Evolutionary conservation across 35 echinoderm and acorn worm genomes (phyloP).

Genomic region (Chiridota heheva): DNA sequence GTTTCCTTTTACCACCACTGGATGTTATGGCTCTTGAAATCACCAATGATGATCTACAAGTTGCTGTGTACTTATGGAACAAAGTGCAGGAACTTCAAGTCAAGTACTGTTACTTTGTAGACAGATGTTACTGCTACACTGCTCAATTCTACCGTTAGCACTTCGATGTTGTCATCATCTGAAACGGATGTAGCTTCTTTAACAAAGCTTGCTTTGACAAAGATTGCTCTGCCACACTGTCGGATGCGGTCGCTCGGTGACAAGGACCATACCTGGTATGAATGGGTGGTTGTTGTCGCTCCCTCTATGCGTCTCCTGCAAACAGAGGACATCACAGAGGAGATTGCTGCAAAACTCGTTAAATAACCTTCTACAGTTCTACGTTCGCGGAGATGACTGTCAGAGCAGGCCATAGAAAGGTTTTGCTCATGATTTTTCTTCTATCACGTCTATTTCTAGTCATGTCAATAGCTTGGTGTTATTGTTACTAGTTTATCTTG

Average conservation of each 20-base stretch:
- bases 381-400: too few species aligned
- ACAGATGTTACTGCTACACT: too few species aligned
- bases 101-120: background rate
- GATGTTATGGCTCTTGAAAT: conserved; percentile 38
- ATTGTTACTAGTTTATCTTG: too few species aligned
- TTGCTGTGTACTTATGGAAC: conserved; percentile 1
- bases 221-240: too few species aligned
- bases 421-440: too few species aligned
- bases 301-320: conserved; percentile 64
- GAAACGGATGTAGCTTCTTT: too few species aligned
- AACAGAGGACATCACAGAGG: conserved; percentile 36
- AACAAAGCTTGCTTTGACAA: too few species aligned
- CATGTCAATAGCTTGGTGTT: too few species aligned
- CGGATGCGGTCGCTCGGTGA: conserved; percentile 33
- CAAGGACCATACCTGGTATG: conserved; percentile 51
- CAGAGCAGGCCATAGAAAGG: too few species aligned
- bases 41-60: conserved; percentile 42
- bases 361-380: conserved; percentile 5
- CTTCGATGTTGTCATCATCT: too few species aligned
- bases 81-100: background rate
- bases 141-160: too few species aligned
- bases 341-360: conserved; percentile 15
- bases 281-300: conserved; percentile 27
- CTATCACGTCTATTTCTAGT: too few species aligned
- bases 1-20: conserved; percentile 53